Base-by-base conservation (phyloP, 1,140 invertebrate species). In the Saccostrea glomerata region DNA sequence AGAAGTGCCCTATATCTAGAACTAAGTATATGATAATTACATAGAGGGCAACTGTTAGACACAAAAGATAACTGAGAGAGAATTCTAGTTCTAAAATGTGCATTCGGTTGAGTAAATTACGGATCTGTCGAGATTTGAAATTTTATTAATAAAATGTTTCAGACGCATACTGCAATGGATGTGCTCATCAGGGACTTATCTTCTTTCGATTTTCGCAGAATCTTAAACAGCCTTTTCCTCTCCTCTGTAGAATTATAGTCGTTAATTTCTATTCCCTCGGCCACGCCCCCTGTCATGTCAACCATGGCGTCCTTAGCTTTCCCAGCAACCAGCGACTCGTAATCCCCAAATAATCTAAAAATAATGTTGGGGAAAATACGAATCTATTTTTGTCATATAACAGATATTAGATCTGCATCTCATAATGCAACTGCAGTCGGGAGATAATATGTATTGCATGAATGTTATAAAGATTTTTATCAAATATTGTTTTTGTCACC, bases 101-200 rank as follows among this genome's bases (percentile, higher is more conserved):
- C n/a, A n/a, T n/a, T n/a, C n/a, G n/a, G n/a, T n/a, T n/a, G n/a
- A n/a, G n/a, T n/a, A n/a, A n/a, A n/a, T n/a, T n/a, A n/a, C n/a
- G n/a, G n/a, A n/a, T n/a, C n/a, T n/a, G n/a, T n/a, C n/a, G n/a
- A n/a, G n/a, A n/a, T n/a, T n/a, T n/a, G n/a, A n/a, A n/a, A n/a
- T n/a, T n/a, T n/a, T n/a, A n/a, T n/a, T n/a, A n/a, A 99, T 54
- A 87, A 82, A n/a, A 56, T 25, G 13, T 15, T 60, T 9, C 15
- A 17, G 12, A 40, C 70, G 87, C 91, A 91, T 92, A 95, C 95
- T 89, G 91, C 88, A 30, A 96, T 95, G n/a, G 95, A 94, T 88
- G 94, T 94, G 92, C 95, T 95, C 93, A 96, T 95, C 5, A 96
- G 90, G 23, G 95, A 94, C 88, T 95, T 94, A 58, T 95, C 93